phyloP scores from a whole-genome alignment of 2,797 vertebrate genomes.

The Cuculus canorus region DNA sequence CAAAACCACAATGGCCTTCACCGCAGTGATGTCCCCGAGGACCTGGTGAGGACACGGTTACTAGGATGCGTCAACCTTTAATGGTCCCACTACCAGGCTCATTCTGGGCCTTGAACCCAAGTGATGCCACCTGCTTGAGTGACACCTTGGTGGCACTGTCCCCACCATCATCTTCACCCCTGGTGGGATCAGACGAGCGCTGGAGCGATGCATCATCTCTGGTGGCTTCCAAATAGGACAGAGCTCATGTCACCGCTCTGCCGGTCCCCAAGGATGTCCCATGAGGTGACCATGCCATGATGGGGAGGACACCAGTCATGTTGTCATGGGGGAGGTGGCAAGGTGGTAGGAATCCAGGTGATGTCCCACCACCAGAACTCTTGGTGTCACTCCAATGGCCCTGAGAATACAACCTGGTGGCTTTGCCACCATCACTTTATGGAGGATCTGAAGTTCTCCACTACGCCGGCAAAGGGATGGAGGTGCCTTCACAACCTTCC shows the following conservation, averaged over 20 bases:
- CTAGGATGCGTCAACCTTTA: background rate
- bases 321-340: no score
- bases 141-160: background rate
- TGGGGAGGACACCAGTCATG: no score
- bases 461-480: no score
- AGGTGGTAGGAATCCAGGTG: no score
- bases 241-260: rapidly evolving
- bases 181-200: background rate
- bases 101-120: rapidly evolving
- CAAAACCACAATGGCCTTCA: background rate
- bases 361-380: no score
- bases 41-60: background rate
- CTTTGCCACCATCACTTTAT: no score
- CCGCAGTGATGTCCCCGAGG: rapidly evolving
- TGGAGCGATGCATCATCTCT: rapidly evolving
- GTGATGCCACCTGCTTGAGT: background rate
- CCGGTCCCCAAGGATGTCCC: background rate
- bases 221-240: background rate
- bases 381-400: no score
- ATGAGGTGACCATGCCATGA: rapidly evolving
- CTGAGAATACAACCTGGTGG: no score
- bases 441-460: no score
- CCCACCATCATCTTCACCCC: background rate
- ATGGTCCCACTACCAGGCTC: no score
- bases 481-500: background rate